Base-by-base conservation (phyloP, 1,140 invertebrate genomes). In the Drosophila micromelanica region DNA sequence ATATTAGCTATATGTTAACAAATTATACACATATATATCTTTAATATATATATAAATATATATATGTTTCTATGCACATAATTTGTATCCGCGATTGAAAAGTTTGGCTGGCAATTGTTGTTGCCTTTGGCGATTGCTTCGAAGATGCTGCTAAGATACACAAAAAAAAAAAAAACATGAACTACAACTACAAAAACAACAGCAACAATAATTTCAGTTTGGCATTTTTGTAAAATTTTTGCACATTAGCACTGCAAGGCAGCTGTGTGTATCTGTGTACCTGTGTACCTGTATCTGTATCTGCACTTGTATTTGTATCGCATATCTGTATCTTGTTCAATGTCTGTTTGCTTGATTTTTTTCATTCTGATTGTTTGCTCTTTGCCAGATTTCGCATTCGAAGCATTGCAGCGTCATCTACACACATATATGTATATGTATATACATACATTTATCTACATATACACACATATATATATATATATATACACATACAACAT, bases 371-470 rank as follows among this genome's bases (percentile, higher is more conserved):
- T 64, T 67, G 69, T 57, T 60, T 54, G 70, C 2, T 37, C 49
- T 40, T 48, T 68, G 20, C 46, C 62, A 54, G 12, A 73, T 59
- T 73, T 40, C 55, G 62, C 48, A 73, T 67, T 52, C 70, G 64
- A 73, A 57, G 71, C 65, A 57, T 48, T 85, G 81, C 81, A 80
- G 74, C 81, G 81, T 85, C 80, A 85, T 85, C 61, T 20, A 51
- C 46, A 51, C 55, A 68, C 37, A 63, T 11, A 32, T 37, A 49
- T 68, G 63, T 54, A 40, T 63, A 68, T n/a, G n/a, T n/a, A n/a
- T n/a, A n/a, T n/a, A 69, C 37, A 38, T n/a, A 30, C 42, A 52
- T 17, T 52, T 20, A 20, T 38, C 3, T 27, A 27, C 4, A 27
- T 38, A 52, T 15, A 48, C 3, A 67, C 35, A 40, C 12, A 42